Base-by-base conservation (phyloP, 35 echinoderm and acorn worm species). In the Ophioderma brevispina region DNA sequence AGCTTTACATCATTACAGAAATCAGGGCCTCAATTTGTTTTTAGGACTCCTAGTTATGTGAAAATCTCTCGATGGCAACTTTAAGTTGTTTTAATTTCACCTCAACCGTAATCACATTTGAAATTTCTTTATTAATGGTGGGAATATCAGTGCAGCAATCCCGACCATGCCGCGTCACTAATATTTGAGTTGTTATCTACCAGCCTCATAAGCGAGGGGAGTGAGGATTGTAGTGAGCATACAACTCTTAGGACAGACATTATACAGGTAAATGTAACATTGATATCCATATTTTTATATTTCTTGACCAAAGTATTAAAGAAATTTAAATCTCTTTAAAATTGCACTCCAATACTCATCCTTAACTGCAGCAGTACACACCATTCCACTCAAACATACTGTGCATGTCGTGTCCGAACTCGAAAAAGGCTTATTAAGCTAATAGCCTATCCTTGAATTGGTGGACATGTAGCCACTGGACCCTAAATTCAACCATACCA, bases 141-240 rank as follows among this genome's bases (percentile, higher is more conserved):
- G 76, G 84, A 31, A 93, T 99, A 70, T 88, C 94, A 55, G 94
- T 99, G 32, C 93, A 92, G 43, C 76, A 78, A 46, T 93, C 97
- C 6, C 79, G 94, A 83, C 23, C 97, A 99, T 49, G 55, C 93
- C 0, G 28, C 84, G 23, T 78, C 78, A 10, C 81, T 99, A 25
- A 55, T 80, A 38, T 87, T 95, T 78, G 79, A 88, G 18, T 25
- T 99, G 11, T 40, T 93, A 40, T 41, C 84, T 3, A 90, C 21
- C 32, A 88, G 41, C 87, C 87, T 13, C 87, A 91, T 77, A 55
- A 88, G 70, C 33, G 38, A 8, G 76, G 46, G 28, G 55, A 82
- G n/a, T n/a, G 18, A 82, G 31, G 2, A 42, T 39, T 17, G 80
- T 30, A 64, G 41, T 43, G 18, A 38, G 33, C 35, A 85, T 25